Base-by-base conservation (phyloP, 2,113 vertebrate genomes). In the Athene cunicularia region DNA sequence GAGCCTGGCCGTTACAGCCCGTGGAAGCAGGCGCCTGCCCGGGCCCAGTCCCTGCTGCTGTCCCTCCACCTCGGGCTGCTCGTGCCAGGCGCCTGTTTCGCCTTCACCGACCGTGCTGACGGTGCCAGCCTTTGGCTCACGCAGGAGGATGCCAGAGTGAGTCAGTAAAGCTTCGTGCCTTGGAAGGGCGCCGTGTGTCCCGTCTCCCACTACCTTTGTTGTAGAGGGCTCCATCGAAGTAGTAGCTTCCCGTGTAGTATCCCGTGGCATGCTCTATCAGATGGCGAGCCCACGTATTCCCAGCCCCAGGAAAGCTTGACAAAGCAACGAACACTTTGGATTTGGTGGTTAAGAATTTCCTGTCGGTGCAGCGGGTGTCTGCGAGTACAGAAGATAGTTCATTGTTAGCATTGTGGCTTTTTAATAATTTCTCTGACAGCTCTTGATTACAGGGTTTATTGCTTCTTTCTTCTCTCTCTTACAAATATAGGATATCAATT, bases 191-290 rank as follows among this genome's bases (percentile, higher is more conserved):
- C 10, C 15, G 45, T 18, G 20, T 28, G 24, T 13, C 30, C 45
- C 43, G 3, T 30, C 67, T 33, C 58, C 33, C 37, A 3, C 43
- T 96, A 99, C 99, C 99, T 98, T 99, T 99, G 97, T 99, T 99
- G 97, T 99, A 99, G 28, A 99, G 98, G 1, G 99, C 98, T 91
- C 99, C 99, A 6, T 99, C 99, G 8, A 99, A 99, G 94, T 99
- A 99, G 80, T 99, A 99, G 97, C 99, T 99, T 55, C 99, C 99
- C 0, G 99, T 99, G 96, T 99, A 99, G 98, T 98, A 99, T 67
- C 99, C 99, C 0, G 99, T 99, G 87, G 99, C 98, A 0, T 99
- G 99, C 94, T 99, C 99, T 6, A 99, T 99, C 95, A 99, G 97
- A 91, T 99, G 99, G 5, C 99, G 98, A 6, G 99, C 99, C 99